Conservation (phyloP, 1,140 invertebrate genomes). For the Drosophila virilis region DNA sequence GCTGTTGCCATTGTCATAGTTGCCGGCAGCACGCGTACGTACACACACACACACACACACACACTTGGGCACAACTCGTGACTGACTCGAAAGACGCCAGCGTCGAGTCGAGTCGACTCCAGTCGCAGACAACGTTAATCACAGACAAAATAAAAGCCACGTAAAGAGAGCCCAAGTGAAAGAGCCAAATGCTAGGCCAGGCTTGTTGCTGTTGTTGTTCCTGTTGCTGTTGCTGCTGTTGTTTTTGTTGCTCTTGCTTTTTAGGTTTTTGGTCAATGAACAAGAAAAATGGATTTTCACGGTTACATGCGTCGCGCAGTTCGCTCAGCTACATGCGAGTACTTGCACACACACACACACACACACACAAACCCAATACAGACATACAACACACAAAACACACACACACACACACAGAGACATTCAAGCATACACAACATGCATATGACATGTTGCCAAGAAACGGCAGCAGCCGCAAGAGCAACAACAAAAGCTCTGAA, state of each 20-base stretch:
- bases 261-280: slow-evolving; percentile 73
- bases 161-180: slow-evolving; percentile 26
- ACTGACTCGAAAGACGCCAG: slow-evolving; percentile 38
- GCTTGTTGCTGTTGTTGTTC: slow-evolving; percentile 29
- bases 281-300: slow-evolving; percentile 81
- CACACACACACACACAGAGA: neutral
- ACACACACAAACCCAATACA: slow-evolving; percentile 4
- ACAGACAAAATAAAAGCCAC: slow-evolving; percentile 57
- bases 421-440: slow-evolving; percentile 27
- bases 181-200: slow-evolving; percentile 44
- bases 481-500: slow-evolving; percentile 4
- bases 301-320: slow-evolving; percentile 73
- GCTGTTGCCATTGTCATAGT: slow-evolving; percentile 40
- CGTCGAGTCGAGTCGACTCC: slow-evolving; percentile 19
- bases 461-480: slow-evolving; percentile 16
- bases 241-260: slow-evolving; percentile 37
- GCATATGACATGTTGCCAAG: slow-evolving; percentile 45
- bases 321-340: slow-evolving; percentile 13
- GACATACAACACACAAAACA: slow-evolving; percentile 4
- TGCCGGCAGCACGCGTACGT: slow-evolving; percentile 46
- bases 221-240: slow-evolving; percentile 13
- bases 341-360: neutral
- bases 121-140: slow-evolving; percentile 65
- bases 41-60: slow-evolving; percentile 28
- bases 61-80: slow-evolving; percentile 43